Evolutionary conservation across 2,797 vertebrate genomes (phyloP).

Genomic region (Periparus ater): DNA sequence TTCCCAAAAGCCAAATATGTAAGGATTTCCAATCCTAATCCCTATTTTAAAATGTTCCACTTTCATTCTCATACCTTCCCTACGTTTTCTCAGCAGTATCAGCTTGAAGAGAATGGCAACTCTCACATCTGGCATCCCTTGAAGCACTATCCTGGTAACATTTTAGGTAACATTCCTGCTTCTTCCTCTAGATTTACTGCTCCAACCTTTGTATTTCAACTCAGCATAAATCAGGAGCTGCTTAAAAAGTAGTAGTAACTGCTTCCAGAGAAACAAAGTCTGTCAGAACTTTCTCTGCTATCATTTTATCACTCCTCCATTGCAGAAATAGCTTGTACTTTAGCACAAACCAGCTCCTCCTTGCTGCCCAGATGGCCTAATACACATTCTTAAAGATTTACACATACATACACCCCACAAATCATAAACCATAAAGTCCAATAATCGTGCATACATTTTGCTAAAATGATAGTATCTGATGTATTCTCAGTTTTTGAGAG

Average conservation of each 20-base stretch:
- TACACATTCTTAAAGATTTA: neutral
- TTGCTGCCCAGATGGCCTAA: neutral
- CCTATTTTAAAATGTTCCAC: neutral
- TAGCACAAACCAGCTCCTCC: neutral
- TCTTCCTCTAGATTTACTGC: neutral
- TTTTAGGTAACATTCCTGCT: neutral
- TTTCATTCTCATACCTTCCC: neutral
- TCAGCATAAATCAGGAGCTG: neutral
- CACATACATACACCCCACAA: neutral
- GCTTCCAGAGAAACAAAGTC: neutral
- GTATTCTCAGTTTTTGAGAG: neutral
- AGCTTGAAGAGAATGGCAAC: neutral
- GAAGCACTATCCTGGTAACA: neutral
- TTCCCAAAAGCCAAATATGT: neutral
- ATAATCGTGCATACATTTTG: neutral
- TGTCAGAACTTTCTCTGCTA: neutral
- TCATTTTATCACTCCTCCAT: conserved; percentile 24
- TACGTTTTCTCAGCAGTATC: neutral
- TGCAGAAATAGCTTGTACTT: neutral
- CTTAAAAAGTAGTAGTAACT: neutral
- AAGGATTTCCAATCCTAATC: neutral
- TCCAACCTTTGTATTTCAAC: conserved; percentile 5
- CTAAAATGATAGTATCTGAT: neutral
- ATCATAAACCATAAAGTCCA: conserved; percentile 30
- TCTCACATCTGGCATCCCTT: rapidly evolving